Evolutionary conservation across 2,888 invertebrate species (phyloP).

Genomic region (Synergus itoensis): DNA sequence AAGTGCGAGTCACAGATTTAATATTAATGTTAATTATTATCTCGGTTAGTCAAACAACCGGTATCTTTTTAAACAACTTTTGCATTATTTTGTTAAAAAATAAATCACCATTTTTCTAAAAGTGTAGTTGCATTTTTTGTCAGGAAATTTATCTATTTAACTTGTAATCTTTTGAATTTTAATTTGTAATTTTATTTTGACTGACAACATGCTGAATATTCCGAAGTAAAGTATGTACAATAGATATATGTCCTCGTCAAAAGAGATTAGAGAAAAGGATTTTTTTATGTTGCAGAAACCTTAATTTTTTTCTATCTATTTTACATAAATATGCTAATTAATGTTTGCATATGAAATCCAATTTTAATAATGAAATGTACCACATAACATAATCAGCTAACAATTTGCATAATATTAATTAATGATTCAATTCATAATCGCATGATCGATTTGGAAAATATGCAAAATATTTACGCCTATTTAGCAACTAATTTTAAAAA

Average conservation of each 20-base stretch:
- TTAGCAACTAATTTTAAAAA: too few relatives aligned
- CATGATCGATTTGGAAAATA: neutral
- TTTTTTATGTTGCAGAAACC: neutral
- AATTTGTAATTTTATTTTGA: neutral
- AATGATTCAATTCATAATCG: neutral
- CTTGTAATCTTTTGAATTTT: neutral
- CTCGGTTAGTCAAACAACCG: neutral
- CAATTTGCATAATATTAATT: neutral
- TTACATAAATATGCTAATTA: neutral
- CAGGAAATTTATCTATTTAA: neutral
- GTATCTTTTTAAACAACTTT: constrained; percentile 3
- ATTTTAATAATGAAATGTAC: too few relatives aligned
- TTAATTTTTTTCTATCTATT: neutral
- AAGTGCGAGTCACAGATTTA: neutral
- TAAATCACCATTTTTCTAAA: constrained; percentile 20
- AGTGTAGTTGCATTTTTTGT: neutral
- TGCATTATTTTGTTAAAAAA: neutral
- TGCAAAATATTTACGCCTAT: too few relatives aligned
- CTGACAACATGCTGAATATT: neutral
- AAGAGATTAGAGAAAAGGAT: too few relatives aligned
- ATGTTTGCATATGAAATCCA: too few relatives aligned
- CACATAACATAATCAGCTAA: neutral
- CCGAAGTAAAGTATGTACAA: neutral
- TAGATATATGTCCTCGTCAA: neutral
- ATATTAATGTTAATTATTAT: constrained; percentile 3